phyloP scores from a whole-genome alignment of 2,797 vertebrate genomes.

The Crax fasciolata region DNA sequence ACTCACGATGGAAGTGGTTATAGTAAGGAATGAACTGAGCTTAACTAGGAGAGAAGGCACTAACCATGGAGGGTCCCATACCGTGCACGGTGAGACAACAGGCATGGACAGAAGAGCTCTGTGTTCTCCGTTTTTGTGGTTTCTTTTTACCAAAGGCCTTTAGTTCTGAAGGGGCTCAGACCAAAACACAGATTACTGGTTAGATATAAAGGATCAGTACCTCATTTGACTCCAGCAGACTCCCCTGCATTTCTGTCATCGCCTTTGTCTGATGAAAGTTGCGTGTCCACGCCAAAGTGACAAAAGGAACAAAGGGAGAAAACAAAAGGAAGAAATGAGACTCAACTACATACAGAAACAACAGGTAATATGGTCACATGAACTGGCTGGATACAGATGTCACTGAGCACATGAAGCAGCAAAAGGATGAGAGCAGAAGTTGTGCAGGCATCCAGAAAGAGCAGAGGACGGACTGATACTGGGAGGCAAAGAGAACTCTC shows the following conservation, averaged over 20 bases:
- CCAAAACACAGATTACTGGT: not conserved
- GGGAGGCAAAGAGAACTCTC: not conserved
- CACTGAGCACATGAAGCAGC: not conserved
- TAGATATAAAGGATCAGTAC: constrained; percentile 61
- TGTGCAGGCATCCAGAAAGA: not conserved
- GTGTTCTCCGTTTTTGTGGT: not conserved
- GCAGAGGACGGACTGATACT: not conserved
- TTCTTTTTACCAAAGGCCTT: not conserved
- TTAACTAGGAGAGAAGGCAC: not conserved
- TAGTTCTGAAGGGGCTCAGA: not conserved
- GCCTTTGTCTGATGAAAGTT: constrained; percentile 78
- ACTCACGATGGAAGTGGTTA: not conserved
- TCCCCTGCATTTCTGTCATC: constrained; percentile 79
- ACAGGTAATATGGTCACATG: constrained; percentile 32
- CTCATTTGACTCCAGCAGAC: constrained; percentile 73
- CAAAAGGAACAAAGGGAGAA: constrained; percentile 70
- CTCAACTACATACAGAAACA: constrained; percentile 47
- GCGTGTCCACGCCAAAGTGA: constrained; percentile 62
- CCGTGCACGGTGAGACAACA: constrained; percentile 16
- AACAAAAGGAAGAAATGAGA: constrained; percentile 76
- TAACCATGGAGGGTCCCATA: not conserved
- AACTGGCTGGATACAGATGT: not conserved
- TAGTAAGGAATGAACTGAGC: not conserved
- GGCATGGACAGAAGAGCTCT: constrained; percentile 62
- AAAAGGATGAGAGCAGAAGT: not conserved